These are phyloP conservation scores for Enteromius argenteus DNA, from an alignment of 2,797 vertebrate species.

Conservation along the genomic window DNA sequence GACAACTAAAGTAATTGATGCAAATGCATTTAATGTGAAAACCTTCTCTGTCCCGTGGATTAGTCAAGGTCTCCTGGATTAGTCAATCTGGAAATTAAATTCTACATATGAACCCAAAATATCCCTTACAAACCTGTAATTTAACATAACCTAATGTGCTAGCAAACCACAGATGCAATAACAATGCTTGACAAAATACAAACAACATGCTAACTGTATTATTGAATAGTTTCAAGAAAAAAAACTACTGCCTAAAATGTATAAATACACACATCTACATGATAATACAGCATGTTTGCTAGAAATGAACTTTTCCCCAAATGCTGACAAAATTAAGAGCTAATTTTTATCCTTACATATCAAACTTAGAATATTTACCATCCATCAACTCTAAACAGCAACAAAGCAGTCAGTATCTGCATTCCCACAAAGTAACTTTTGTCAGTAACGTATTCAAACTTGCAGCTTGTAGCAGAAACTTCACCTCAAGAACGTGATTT, in stretches of 20 bases:
- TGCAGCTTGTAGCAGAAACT: not conserved
- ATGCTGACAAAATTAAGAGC: not conserved
- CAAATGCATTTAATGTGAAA: constrained; percentile 17
- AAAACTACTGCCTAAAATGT: too few relatives aligned
- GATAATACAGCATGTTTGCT: not conserved
- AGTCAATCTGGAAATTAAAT: constrained; percentile 20
- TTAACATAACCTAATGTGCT: not conserved
- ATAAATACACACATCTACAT: not conserved
- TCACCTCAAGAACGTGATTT: not conserved
- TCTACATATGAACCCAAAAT: constrained; percentile 17
- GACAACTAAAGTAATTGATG: constrained; percentile 8
- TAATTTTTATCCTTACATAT: not conserved
- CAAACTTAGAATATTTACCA: not conserved
- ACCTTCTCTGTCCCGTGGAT: constrained; percentile 16
- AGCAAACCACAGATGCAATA: not conserved
- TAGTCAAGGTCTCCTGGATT: constrained; percentile 16
- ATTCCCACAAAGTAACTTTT: not conserved
- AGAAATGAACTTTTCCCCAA: not conserved
- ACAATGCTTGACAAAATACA: not conserved
- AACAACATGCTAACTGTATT: not conserved
- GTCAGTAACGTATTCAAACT: not conserved
- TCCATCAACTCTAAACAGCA: not conserved
- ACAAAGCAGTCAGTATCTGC: not conserved
- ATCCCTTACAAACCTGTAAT: not conserved
- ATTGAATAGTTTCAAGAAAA: not conserved